Evolutionary conservation across 2,888 invertebrate species (phyloP), one percentile per base, ranked within the genome.

Genomic region (Coelopa pilipes): DNA sequence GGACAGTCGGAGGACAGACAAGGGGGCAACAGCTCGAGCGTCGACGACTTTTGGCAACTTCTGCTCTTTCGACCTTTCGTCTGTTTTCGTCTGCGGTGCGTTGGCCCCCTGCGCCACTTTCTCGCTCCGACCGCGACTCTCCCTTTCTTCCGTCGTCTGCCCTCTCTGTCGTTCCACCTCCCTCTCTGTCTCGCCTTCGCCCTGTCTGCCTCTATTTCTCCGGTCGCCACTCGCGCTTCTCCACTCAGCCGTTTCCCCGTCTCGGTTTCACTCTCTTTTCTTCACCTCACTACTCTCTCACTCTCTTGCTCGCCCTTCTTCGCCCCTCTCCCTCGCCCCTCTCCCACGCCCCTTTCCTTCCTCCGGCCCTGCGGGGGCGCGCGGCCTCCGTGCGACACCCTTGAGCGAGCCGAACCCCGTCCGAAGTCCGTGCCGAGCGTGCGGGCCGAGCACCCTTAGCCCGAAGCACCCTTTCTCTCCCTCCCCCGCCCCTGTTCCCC

Each of bases 401-500:
- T 34, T 34, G 34, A 34, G 34, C 34, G 34, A 34, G 2, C 7
- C 34, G 4, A 34, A 34, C 34, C 34, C 34, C 34, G 34, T n/a
- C n/a, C n/a, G n/a, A n/a, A 34, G 7, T 7, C 34, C 34, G 34
- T 34, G 34, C 34, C 34, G 34, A 34, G 34, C 34, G 34, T 34
- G 34, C 34, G 34, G 7, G 34, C 7, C 34, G 34, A 34, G 7
- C 34, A 34, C 34, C 34, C 34, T 67, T 24, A 34, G 15, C 13
- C 47, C 24, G 55, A 55, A n/a, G 21, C 70, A 57, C 19, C 65
- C 57, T 72, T 71, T 72, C 74, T 74, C 63, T 69, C 53, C 67
- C 60, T 50, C 65, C 73, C 67, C 73, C 75, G 72, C 69, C 60
- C 74, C 78, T 77, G 75, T 72, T 75, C 73, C 71, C 70, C 76